Conservation (phyloP, 2,888 invertebrate species). For the Watsonalla cultraria region DNA sequence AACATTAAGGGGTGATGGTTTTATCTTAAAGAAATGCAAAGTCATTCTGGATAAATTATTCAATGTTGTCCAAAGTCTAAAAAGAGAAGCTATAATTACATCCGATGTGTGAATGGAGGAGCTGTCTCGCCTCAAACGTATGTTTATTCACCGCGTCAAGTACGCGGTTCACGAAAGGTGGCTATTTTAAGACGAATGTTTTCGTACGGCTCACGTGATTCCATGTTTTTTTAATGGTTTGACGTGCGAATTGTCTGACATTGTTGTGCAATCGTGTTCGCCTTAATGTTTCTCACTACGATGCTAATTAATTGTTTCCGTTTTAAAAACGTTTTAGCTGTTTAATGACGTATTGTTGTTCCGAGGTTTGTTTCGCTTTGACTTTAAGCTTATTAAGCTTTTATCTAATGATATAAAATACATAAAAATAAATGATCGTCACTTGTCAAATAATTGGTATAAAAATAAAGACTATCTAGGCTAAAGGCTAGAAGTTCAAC, state of each 20-base stretch:
- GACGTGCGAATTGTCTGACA: slow-evolving; percentile 39
- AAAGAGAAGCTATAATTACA: slow-evolving; percentile 5
- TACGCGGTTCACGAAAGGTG: slow-evolving; percentile 8
- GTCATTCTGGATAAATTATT: too few species aligned
- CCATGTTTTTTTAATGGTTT: slow-evolving; percentile 30
- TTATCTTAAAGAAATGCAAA: too few species aligned
- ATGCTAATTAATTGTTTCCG: slow-evolving; percentile 1
- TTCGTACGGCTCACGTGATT: slow-evolving; percentile 59
- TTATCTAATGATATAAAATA: too few species aligned
- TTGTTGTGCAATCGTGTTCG: slow-evolving; percentile 39
- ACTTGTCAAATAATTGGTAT: too few species aligned
- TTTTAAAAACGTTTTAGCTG: background rate
- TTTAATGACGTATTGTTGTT: background rate
- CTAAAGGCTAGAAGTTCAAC: too few species aligned
- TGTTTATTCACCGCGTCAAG: slow-evolving; percentile 12
- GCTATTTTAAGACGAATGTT: slow-evolving; percentile 38
- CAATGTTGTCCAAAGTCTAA: slow-evolving; percentile 1
- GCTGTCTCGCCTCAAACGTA: slow-evolving; percentile 10
- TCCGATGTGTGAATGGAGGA: slow-evolving; percentile 28
- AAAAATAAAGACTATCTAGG: too few species aligned
- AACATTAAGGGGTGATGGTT: too few species aligned
- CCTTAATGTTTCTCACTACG: slow-evolving; percentile 1
- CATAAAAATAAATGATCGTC: too few species aligned
- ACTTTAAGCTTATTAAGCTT: too few species aligned
- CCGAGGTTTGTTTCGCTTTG: background rate